Percentiles rank a stretch among this genome's conserved stretches.
Conservation (phyloP, 1,140 invertebrate species). For the Drosophila kepulauana region DNA sequence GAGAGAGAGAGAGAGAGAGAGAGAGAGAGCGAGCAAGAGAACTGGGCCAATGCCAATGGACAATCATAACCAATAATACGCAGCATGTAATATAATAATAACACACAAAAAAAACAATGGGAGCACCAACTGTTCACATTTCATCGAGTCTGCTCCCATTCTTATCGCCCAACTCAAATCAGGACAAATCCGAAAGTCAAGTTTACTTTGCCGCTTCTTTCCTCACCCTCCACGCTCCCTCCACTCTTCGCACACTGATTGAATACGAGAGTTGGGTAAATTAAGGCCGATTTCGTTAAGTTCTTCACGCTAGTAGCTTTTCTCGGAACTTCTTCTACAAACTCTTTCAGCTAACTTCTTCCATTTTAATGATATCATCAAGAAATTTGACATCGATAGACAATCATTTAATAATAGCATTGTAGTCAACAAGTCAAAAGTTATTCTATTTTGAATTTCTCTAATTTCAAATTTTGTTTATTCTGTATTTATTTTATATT, state of each 20-base stretch:
- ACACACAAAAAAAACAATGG: not conserved
- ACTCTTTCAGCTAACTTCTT: no score
- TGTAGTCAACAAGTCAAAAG: no score
- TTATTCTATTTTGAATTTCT: no score
- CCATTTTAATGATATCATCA: no score
- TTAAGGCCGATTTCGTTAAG: not conserved
- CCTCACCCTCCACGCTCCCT: no score
- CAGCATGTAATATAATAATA: slow-evolving; percentile 1
- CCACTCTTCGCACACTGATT: not conserved
- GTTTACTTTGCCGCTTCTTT: not conserved
- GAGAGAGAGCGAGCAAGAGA: slow-evolving; percentile 24
- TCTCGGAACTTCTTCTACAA: no score
- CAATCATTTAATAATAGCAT: no score
- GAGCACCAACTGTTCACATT: slow-evolving; percentile 60
- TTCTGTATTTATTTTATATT: no score
- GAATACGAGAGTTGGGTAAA: not conserved
- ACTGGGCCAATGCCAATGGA: slow-evolving; percentile 72
- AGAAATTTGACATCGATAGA: no score
- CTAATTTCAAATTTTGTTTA: no score
- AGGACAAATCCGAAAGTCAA: slow-evolving; percentile 7
- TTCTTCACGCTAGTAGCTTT: no score
- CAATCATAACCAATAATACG: slow-evolving; percentile 46
- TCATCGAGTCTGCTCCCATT: slow-evolving; percentile 17
- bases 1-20: no score
- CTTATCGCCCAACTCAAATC: not conserved